Percentiles rank a stretch among this genome's conserved stretches.
phyloP scores from a whole-genome alignment of 2,888 invertebrate genomes.

The Melipona beecheii region DNA sequence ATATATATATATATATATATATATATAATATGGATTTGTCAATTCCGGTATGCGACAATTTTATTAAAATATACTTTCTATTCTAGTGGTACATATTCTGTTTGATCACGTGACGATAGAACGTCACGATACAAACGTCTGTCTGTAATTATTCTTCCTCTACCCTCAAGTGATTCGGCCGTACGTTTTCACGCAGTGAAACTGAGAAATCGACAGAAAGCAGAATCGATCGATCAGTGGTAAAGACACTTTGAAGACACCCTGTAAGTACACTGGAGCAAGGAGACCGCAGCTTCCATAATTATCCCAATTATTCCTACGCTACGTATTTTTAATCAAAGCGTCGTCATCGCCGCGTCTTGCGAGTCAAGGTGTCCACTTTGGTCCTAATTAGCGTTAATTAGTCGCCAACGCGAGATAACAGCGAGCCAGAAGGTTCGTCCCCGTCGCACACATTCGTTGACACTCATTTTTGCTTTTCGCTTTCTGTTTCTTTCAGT shows the following conservation, averaged over 20 bases:
- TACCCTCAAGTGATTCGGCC: too few relatives aligned
- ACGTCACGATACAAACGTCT: too few relatives aligned
- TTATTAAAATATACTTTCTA: too few relatives aligned
- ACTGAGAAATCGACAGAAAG: background rate
- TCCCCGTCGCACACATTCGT: background rate
- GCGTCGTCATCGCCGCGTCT: background rate
- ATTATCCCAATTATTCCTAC: slow-evolving; percentile 12
- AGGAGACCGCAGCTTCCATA: background rate
- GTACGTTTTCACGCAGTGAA: background rate
- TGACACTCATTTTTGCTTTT: background rate
- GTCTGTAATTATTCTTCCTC: too few relatives aligned
- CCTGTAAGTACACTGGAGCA: background rate
- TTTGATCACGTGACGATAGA: too few relatives aligned
- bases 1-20: too few relatives aligned
- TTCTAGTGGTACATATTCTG: too few relatives aligned
- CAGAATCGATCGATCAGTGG: background rate
- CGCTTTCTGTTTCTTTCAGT: slow-evolving; percentile 80
- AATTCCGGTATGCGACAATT: too few relatives aligned
- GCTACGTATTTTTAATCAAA: slow-evolving; percentile 12
- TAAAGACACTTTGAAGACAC: slow-evolving; percentile 6
- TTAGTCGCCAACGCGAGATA: slow-evolving; percentile 7
- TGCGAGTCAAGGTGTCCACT: background rate
- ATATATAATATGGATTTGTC: too few relatives aligned
- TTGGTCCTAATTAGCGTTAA: slow-evolving; percentile 2
- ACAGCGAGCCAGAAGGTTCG: background rate